Evolutionary conservation across 2,797 vertebrate species (phyloP).

Genomic region (Cichlasoma orientale): DNA sequence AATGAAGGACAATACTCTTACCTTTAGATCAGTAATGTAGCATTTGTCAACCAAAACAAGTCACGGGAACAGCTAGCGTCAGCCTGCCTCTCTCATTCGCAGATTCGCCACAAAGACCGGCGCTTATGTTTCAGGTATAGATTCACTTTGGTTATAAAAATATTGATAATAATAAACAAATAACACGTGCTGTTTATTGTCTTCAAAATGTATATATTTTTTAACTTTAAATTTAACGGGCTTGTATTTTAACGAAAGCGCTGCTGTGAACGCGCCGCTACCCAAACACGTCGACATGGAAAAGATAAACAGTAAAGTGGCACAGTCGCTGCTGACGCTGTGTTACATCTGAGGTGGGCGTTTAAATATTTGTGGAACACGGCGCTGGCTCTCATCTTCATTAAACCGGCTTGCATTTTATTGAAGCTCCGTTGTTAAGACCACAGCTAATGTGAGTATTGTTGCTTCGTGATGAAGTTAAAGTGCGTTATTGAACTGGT

Average conservation of each 20-base stretch:
- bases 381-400: too few species aligned
- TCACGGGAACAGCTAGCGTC: not conserved
- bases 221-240: not conserved
- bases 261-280: constrained; percentile 1
- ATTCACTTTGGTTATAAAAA: too few species aligned
- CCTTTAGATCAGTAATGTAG: constrained; percentile 16
- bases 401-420: not conserved
- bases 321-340: constrained; percentile 37
- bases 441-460: constrained; percentile 59
- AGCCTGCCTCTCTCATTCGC: not conserved
- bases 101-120: constrained; percentile 48
- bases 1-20: not conserved
- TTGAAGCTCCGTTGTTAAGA: not conserved
- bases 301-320: constrained; percentile 79
- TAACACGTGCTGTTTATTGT: not conserved
- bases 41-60: constrained; percentile 41
- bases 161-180: too few species aligned
- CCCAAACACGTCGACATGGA: constrained; percentile 77
- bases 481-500: constrained; percentile 42
- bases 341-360: not conserved
- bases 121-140: too few species aligned
- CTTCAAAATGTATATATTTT: rapidly evolving
- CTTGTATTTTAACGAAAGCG: constrained; percentile 62
- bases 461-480: constrained; percentile 7
- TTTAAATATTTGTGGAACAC: constrained; percentile 5